Base-by-base conservation (phyloP, 92 coral and sea anemone genomes). In the Heteractis magnifica region DNA sequence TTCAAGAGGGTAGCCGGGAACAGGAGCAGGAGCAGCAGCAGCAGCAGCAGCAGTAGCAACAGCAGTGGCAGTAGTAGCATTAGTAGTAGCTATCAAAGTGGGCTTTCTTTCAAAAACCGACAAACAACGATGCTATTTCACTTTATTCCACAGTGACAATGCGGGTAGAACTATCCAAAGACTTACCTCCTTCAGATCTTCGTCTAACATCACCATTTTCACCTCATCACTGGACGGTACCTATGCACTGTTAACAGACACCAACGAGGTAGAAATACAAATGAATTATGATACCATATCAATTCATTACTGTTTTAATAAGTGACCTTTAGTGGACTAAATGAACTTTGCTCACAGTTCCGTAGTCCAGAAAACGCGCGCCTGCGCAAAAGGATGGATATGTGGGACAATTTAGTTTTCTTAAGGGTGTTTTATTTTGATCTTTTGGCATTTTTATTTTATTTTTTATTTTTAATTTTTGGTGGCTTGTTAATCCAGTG, bases 191-290 rank as follows among this genome's bases (percentile, higher is more conserved):
- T 88, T 90, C 68, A 87, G 92, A 50, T 88, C 90, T 5, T 81
- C 70, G 48, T 92, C 95, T 26, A 85, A 72, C 21, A 94, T 95
- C 79, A 80, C 89, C 6, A 86, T 94, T 71, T 92, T 93, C 76
- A 90, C 92, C 4, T 88, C 95, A 4, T 89, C 98, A 8, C 77
- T 75, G 16, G 98, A 95, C 79, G 98, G 96, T 44, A 86, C 84
- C 15, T 95, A 88, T 86, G 97, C 97, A 21, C 90, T 95, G 59
- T 80, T 92, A 16, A 92, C 98, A 48, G 90, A 91, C 80, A 71
- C 50, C 16, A 89, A 87, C 13, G 90, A 95, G 97, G 98, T 95
- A 56, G 4, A 58, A 72, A 12, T 77, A 4, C 73, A 62, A 41
- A 11, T 11, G 52, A 55, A 55, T 20, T 50, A 56, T 41, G 9